Percentiles rank a stretch among this genome's conserved stretches.
These are phyloP conservation scores for Dunckerocampus dactyliophorus DNA, from an alignment of 2,113 vertebrate genomes.

Conservation along the genomic window DNA sequence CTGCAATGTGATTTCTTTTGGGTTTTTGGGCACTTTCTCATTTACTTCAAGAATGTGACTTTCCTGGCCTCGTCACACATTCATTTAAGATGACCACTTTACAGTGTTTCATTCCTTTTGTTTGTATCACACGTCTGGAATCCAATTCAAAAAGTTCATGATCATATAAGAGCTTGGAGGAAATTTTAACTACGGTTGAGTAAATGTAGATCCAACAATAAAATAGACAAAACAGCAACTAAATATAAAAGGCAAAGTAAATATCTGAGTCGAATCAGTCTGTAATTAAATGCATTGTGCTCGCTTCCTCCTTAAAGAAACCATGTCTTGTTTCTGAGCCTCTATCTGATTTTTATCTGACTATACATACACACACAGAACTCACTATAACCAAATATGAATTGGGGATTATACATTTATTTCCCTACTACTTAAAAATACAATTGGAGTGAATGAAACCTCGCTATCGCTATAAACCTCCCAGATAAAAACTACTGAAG, in stretches of 20 bases:
- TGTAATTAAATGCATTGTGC: slow-evolving; percentile 59
- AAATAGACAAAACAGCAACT: slow-evolving; percentile 21
- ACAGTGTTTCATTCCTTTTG: slow-evolving; percentile 24
- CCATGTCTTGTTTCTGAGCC: slow-evolving; percentile 29
- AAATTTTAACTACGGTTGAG: not conserved
- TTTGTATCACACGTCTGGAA: slow-evolving; percentile 16
- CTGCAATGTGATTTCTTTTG: slow-evolving; percentile 20
- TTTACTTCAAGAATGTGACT: slow-evolving; percentile 28
- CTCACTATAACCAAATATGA: no score
- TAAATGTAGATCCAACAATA: slow-evolving; percentile 25
- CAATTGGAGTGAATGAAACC: no score
- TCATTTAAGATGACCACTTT: slow-evolving; percentile 30
- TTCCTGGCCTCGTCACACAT: slow-evolving; percentile 17
- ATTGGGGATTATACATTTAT: no score
- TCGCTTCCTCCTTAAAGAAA: slow-evolving; percentile 47
- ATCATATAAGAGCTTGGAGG: not conserved
- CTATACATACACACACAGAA: slow-evolving; percentile 33
- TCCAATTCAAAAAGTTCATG: slow-evolving; percentile 18
- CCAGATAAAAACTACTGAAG: not conserved
- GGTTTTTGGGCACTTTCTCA: slow-evolving; percentile 44
- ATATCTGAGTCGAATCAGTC: slow-evolving; percentile 22
- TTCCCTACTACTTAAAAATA: no score
- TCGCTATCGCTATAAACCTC: no score
- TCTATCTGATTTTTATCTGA: slow-evolving; percentile 49
- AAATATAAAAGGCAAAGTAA: slow-evolving; percentile 19